Conservation (phyloP, 2,797 vertebrate genomes). For the Tamandua tetradactyla region DNA sequence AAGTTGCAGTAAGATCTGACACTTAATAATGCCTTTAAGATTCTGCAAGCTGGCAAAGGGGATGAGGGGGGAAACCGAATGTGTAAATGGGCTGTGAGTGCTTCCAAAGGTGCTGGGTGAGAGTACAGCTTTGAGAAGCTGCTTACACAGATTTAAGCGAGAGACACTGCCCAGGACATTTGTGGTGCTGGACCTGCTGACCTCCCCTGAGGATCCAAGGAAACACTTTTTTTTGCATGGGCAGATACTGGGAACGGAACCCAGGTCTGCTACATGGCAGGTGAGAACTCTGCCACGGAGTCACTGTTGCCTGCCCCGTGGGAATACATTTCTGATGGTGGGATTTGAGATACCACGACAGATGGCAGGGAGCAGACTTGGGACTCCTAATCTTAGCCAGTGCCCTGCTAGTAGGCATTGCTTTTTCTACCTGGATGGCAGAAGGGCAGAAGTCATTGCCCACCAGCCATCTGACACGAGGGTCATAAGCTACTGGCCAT, state of each 20-base stretch:
- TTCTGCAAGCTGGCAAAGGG: no score
- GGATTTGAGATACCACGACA: not conserved
- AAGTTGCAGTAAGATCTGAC: not conserved
- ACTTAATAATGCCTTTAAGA: not conserved
- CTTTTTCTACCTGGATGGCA: not conserved
- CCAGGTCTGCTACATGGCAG: no score
- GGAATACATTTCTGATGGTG: not conserved
- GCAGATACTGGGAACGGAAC: no score
- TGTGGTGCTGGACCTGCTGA: not conserved
- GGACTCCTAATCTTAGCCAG: not conserved
- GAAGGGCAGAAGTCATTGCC: not conserved
- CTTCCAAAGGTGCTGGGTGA: not conserved
- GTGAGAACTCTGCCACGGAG: no score
- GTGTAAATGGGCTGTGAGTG: not conserved
- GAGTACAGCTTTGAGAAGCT: not conserved
- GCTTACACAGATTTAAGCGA: not conserved
- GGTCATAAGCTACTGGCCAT: not conserved
- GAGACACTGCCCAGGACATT: not conserved
- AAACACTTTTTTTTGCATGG: no score
- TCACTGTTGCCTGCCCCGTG: no score
- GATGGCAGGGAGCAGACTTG: not conserved
- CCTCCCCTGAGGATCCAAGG: not conserved
- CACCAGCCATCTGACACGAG: not conserved
- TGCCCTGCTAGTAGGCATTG: not conserved
- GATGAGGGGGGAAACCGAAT: no score